A percentile compares a stretch with the other conserved stretches of the same genome.
Conservation (phyloP, 2,113 vertebrate species). For the Scomber scombrus region DNA sequence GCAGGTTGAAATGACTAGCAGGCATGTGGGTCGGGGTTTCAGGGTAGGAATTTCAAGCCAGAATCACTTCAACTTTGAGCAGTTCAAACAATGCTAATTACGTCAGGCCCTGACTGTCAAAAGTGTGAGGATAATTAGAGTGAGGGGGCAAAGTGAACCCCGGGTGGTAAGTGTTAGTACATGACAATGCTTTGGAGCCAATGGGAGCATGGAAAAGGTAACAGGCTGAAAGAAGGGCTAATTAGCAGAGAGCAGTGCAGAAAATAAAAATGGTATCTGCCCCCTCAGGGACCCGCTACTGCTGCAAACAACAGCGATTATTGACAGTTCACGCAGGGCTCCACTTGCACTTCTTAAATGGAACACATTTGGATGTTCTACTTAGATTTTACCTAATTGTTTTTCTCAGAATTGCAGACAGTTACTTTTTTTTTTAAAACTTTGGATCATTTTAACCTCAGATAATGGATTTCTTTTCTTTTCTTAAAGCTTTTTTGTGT, state of each 20-base stretch:
- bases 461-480: slow-evolving; percentile 43
- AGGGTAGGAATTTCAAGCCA: slow-evolving; percentile 72
- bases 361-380: slow-evolving; percentile 75
- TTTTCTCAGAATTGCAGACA: slow-evolving; percentile 67
- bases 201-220: slow-evolving; percentile 80
- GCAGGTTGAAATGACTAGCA: slow-evolving; percentile 68
- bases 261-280: slow-evolving; percentile 79
- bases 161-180: slow-evolving; percentile 78
- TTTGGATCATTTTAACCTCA: slow-evolving; percentile 36
- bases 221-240: slow-evolving; percentile 81
- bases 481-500: not conserved
- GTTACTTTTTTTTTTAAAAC: slow-evolving; percentile 5
- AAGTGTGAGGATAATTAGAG: slow-evolving; percentile 82
- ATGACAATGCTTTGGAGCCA: slow-evolving; percentile 76
- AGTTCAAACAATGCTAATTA: slow-evolving; percentile 82
- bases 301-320: slow-evolving; percentile 79
- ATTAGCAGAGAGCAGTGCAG: slow-evolving; percentile 80
- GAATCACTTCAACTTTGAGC: slow-evolving; percentile 73
- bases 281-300: slow-evolving; percentile 69
- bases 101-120: slow-evolving; percentile 78
- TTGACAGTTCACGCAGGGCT: slow-evolving; percentile 79
- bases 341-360: slow-evolving; percentile 70
- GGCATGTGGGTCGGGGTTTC: slow-evolving; percentile 66
- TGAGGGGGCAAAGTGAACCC: slow-evolving; percentile 79
- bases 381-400: slow-evolving; percentile 71